Conservation (phyloP, 2,113 vertebrate genomes). For the Ophiodon elongatus region DNA sequence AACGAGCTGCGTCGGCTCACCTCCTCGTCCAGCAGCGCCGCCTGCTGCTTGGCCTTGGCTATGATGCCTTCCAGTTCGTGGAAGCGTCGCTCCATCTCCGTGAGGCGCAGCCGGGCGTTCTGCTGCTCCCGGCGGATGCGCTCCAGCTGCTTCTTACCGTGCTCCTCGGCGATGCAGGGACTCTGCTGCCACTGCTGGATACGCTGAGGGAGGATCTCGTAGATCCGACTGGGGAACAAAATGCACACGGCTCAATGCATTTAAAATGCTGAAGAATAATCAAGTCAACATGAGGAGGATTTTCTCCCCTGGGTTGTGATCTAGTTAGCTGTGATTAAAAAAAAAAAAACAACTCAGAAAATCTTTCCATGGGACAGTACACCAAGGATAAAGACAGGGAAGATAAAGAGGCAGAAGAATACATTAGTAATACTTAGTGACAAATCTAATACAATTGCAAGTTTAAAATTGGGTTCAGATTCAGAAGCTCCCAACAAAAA, state of each 20-base stretch:
- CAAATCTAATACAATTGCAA: background rate
- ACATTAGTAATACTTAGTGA: background rate
- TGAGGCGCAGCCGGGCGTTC: conserved; percentile 90
- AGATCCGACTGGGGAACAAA: conserved; percentile 88
- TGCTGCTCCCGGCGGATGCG: conserved; percentile 94
- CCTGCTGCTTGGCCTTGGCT: conserved; percentile 94
- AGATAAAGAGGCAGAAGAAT: background rate
- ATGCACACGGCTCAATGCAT: background rate
- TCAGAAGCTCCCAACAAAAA: background rate
- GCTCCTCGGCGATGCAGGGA: conserved; percentile 95
- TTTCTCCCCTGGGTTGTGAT: background rate
- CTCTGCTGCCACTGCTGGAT: conserved; percentile 99
- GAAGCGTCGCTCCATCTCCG: conserved; percentile 95
- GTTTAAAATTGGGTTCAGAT: background rate
- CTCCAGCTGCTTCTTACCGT: conserved; percentile 94
- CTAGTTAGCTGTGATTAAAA: background rate
- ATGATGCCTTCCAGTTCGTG: conserved; percentile 95
- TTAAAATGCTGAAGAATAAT: background rate
- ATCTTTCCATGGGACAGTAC: background rate
- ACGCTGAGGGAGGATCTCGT: conserved; percentile 96
- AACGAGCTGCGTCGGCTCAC: conserved; percentile 68
- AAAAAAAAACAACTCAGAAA: background rate
- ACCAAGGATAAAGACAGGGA: background rate
- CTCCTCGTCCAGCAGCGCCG: conserved; percentile 94
- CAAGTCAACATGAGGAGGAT: background rate